Evolutionary conservation across 2,888 invertebrate species (phyloP).

Genomic region (Synanthedon vespiformis): DNA sequence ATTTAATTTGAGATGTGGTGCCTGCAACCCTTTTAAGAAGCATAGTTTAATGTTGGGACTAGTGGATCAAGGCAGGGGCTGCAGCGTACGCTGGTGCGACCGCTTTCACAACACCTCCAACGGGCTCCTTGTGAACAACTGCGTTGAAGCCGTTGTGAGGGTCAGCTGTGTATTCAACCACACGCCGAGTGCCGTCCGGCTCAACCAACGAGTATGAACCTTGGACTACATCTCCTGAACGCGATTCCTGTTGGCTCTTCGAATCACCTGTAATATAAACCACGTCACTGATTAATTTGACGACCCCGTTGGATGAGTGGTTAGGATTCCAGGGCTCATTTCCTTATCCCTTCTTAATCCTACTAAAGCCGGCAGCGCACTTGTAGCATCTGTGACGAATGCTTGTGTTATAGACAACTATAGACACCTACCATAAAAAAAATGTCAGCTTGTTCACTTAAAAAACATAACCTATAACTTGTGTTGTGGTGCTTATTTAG

Average conservation of each 20-base stretch:
- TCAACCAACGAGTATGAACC: slow-evolving; percentile 74
- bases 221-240: slow-evolving; percentile 75
- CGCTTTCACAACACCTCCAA: slow-evolving; percentile 55
- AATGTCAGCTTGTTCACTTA: too few species aligned
- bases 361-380: too few species aligned
- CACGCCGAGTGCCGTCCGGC: slow-evolving; percentile 73
- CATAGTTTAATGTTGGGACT: slow-evolving; percentile 13
- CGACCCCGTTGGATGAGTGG: too few species aligned
- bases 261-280: slow-evolving; percentile 44
- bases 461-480: too few species aligned
- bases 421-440: too few species aligned
- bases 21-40: not conserved
- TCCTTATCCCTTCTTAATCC: too few species aligned
- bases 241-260: slow-evolving; percentile 62
- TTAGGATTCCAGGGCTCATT: too few species aligned
- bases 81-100: slow-evolving; percentile 38
- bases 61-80: slow-evolving; percentile 40
- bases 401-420: too few species aligned
- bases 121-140: slow-evolving; percentile 73
- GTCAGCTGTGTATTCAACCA: slow-evolving; percentile 75
- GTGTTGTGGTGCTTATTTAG: too few species aligned
- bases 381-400: too few species aligned
- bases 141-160: slow-evolving; percentile 77
- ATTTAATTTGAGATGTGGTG: not conserved
- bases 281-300: too few species aligned